These are phyloP conservation scores for Drosophila nikananu DNA, from an alignment of 1,140 invertebrate species.

Conservation along the genomic window DNA sequence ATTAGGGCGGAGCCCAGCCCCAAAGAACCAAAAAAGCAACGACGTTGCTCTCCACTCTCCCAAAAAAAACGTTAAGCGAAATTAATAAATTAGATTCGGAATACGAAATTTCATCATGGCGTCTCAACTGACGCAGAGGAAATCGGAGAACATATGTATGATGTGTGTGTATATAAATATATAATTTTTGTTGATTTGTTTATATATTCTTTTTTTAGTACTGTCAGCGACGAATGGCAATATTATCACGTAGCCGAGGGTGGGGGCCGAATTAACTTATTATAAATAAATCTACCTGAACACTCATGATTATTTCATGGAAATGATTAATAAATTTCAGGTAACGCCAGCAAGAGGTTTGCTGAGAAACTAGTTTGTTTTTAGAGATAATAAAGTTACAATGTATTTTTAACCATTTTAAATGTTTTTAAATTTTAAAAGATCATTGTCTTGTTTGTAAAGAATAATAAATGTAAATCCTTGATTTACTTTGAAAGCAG, in stretches of 20 bases:
- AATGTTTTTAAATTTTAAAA: too few relatives aligned
- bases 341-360: constrained; percentile 5
- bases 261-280: constrained; percentile 33
- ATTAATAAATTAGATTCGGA: constrained; percentile 75
- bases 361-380: not conserved
- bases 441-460: too few relatives aligned
- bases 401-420: not conserved
- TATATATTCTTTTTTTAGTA: constrained; percentile 27
- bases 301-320: constrained; percentile 15
- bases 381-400: not conserved
- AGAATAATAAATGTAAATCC: too few relatives aligned
- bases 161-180: not conserved
- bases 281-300: constrained; percentile 28
- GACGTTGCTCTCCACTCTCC: constrained; percentile 29
- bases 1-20: constrained; percentile 65
- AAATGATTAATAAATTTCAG: constrained; percentile 26
- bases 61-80: constrained; percentile 66
- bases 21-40: constrained; percentile 36
- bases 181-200: constrained; percentile 6
- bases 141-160: constrained; percentile 11
- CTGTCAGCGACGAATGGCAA: constrained; percentile 58
- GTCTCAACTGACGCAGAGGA: constrained; percentile 25
- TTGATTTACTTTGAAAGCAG: too few relatives aligned
- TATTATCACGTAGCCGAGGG: constrained; percentile 74
- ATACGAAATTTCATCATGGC: constrained; percentile 35